Conservation (phyloP, 2,888 invertebrate species). For the Tiliacea aurago region DNA sequence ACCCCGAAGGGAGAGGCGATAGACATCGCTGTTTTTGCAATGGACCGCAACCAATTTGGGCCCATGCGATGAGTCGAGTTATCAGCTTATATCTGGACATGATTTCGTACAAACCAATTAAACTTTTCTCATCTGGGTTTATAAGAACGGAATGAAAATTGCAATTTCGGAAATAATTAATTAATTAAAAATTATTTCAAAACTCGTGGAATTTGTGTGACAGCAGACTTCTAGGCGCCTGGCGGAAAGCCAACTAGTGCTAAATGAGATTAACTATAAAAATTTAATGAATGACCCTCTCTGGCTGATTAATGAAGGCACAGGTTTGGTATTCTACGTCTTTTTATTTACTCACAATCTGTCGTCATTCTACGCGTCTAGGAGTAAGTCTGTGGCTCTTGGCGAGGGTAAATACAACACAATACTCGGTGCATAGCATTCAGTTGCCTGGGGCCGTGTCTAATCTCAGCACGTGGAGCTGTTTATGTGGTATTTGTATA, state of each 20-base stretch:
- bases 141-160: neutral
- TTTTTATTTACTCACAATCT: constrained; percentile 23
- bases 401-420: constrained; percentile 17
- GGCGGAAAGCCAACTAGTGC: constrained; percentile 22
- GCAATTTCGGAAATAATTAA: neutral
- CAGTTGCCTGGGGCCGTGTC: neutral
- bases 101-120: neutral
- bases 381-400: neutral
- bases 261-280: constrained; percentile 21
- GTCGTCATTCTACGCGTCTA: neutral
- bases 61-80: neutral
- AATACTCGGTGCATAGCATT: constrained; percentile 6
- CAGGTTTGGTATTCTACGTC: neutral
- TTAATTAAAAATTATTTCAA: constrained; percentile 10
- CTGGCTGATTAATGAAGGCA: constrained; percentile 23
- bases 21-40: neutral
- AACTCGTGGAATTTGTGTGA: constrained; percentile 5
- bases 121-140: neutral
- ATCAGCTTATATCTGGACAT: neutral
- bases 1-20: neutral
- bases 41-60: neutral
- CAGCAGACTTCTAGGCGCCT: constrained; percentile 16
- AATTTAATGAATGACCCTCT: constrained; percentile 38
- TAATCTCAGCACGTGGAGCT: neutral
- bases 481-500: neutral